Evolutionary conservation across 2,113 vertebrate genomes (phyloP), one percentile per base, ranked within the genome.

Genomic region (Erythrolamprus reginae): DNA sequence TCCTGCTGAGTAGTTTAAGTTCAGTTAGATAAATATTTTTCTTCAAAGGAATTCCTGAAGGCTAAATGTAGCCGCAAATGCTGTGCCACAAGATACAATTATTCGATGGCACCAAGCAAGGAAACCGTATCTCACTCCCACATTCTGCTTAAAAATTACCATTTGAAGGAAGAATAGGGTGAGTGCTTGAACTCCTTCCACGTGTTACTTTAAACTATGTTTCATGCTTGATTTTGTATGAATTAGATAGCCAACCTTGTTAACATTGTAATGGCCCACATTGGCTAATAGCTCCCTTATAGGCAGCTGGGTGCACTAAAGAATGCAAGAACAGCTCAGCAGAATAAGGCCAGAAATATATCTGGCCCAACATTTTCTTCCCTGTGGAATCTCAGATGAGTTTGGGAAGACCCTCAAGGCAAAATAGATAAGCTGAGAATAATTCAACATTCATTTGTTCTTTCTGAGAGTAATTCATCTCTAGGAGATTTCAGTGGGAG

Each of bases 21-120:
- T 77, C 23, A 38, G 86, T 51, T 58, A 91, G 24, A 91, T 53
- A 90, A 90, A 91, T 82, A 83, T 91, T 77, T 83, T 91, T 88
- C 70, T 91, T 77, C 86, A 88, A 50, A 91, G 86, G 28, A 77
- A 88, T 91, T 88, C 70, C 86, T 88, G 23, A 50, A 45, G 51
- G 52, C 42, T 33, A 87, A 58, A 12, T 26, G 51, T 19, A 56
- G 65, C 65, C 82, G 7, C 38, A 87, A 82, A 45, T 87, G 28
- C 51, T 90, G 51, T 13, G 12, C 52, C 83, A 53, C 50, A 86
- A 42, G 21, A 47, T 26, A 28, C 58, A 38, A 48, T 47, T 61
- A 83, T 84, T 84, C 50, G 10, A n/a, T 50, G 28, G 42, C 47
- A 42, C 15, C 52, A 56, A 83, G 52, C 77, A 89, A 10, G 17